A percentile compares a stretch with the other conserved stretches of the same genome.
Evolutionary conservation across 2,113 vertebrate species (phyloP).

Genomic region (Xenotilapia caudafasciata): DNA sequence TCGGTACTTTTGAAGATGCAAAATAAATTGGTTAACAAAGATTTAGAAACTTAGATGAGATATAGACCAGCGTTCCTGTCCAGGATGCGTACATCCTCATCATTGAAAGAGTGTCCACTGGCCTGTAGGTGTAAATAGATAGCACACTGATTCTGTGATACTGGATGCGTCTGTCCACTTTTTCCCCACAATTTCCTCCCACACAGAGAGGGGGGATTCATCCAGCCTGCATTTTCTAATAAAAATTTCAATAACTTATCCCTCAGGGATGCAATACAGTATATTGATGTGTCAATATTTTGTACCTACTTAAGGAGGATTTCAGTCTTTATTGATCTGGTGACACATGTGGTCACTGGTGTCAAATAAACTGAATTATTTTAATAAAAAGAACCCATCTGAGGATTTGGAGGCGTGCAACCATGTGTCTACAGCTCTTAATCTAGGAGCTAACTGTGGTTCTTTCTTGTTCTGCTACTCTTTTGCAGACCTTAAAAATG

Average conservation of each 20-base stretch:
- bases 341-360: background rate
- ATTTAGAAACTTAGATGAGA: background rate
- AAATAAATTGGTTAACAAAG: accelerated
- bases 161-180: background rate
- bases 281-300: background rate
- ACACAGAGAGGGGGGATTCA: background rate
- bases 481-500: background rate
- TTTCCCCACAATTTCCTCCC: background rate
- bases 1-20: background rate
- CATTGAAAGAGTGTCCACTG: background rate
- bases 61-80: background rate
- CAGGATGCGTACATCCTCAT: background rate
- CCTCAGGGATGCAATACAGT: background rate
- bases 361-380: background rate
- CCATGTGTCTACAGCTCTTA: background rate
- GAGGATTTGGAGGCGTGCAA: background rate
- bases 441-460: background rate
- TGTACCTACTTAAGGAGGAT: background rate
- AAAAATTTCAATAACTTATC: background rate
- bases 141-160: background rate
- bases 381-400: background rate
- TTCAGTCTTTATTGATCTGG: background rate
- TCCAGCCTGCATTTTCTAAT: background rate
- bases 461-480: background rate
- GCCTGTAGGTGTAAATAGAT: background rate